Base-by-base conservation (phyloP, 2,888 invertebrate species). In the Oegoconia quadripuncta region DNA sequence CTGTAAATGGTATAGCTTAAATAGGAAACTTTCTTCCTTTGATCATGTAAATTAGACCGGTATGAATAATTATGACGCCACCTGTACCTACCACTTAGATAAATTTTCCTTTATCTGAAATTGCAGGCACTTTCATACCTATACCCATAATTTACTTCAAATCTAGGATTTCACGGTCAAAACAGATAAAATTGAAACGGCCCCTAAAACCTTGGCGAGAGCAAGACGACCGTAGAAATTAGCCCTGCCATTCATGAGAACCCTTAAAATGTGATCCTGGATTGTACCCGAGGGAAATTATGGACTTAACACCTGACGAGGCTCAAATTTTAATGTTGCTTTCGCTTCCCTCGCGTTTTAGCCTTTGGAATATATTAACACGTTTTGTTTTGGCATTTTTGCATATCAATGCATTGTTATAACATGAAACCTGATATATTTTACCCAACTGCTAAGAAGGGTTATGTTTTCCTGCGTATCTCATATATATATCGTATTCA, bases 301-400 rank as follows among this genome's bases (percentile, higher is more conserved):
- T 82, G 83, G 82, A 82, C 86, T 87, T 84, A 83, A 67, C 86
- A 86, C 86, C 87, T 86, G 84, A 81, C 83, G 72, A 74, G 77
- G 76, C 74, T 80, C 81, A 84, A 84, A 87, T 82, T 87, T 84
- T 87, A 84, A 86, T 83, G 83, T 72, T 69, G 50, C 4, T 27
- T 7, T 38, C 45, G 48, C 50, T 59, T 27, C 38, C 56, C 64
- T 65, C 62, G 54, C 64, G 49, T 69, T 68, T 66, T 59, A 67
- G 62, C 59, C 53, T 53, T 58, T 49, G 57, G 83, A 77, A 84
- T 84, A 83, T 81, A 83, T 84, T 83, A 83, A 77, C 68, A 55
- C 56, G 61, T 64, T 64, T 67, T 61, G 67, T 68, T 69, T 64
- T 61, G 67, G 62, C 64, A 65, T 52, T 41, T 42, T 52, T 45